These are phyloP conservation scores for Peromyscus melanophrys DNA, from an alignment of 2,797 vertebrate genomes.

Conservation along the genomic window DNA sequence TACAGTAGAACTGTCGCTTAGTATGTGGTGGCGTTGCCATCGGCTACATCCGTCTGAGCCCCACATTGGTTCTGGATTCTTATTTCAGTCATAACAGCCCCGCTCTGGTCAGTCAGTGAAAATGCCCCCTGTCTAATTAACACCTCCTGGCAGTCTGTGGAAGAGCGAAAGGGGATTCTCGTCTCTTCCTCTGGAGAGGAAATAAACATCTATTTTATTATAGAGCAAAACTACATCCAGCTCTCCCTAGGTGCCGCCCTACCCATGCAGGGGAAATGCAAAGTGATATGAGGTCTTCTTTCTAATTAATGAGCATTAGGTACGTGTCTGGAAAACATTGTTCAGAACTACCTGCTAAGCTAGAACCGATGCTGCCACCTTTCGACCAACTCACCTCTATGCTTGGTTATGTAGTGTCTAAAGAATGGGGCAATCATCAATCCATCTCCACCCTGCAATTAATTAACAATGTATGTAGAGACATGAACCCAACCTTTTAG, in stretches of 20 bases:
- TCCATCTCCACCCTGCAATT: neutral
- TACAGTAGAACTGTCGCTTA: neutral
- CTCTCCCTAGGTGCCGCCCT: neutral
- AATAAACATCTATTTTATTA: slow-evolving; percentile 7
- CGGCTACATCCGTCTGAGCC: neutral
- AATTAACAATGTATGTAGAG: neutral
- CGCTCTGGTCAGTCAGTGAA: neutral
- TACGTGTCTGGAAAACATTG: fast-evolving
- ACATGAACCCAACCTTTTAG: neutral
- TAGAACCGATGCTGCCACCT: slow-evolving; percentile 85
- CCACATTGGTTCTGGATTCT: neutral
- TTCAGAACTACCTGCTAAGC: neutral
- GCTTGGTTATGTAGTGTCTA: neutral
- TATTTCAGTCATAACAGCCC: neutral
- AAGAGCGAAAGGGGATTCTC: neutral
- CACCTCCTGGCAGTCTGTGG: neutral
- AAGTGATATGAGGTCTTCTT: neutral
- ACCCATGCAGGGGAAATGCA: neutral
- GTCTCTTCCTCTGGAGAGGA: neutral
- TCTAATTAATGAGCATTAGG: neutral
- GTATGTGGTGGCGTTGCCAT: neutral
- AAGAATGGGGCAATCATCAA: neutral
- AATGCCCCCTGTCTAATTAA: neutral
- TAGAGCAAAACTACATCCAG: neutral
- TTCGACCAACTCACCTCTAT: slow-evolving; percentile 44